Evolutionary conservation across 2,113 vertebrate genomes (phyloP).

Genomic region (Leptocoma aspasia): DNA sequence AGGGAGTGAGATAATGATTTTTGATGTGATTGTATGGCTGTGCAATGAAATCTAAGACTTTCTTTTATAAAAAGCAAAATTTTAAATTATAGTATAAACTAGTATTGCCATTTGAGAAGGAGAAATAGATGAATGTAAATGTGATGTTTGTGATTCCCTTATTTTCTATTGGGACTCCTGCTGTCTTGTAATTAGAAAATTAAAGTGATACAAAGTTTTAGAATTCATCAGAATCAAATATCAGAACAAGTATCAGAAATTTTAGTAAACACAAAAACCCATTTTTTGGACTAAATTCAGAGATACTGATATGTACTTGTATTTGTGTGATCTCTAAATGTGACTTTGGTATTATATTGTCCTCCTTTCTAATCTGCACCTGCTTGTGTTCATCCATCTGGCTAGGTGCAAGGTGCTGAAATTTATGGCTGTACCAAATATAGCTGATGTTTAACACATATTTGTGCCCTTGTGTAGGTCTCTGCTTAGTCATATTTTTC

Average conservation of each 20-base stretch:
- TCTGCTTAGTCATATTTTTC: conserved; percentile 31
- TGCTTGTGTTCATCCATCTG: neutral
- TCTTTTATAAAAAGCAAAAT: neutral
- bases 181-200: neutral
- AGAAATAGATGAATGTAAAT: neutral
- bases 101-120: neutral
- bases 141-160: neutral
- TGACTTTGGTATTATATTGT: neutral
- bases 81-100: neutral
- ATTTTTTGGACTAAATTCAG: neutral
- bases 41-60: neutral
- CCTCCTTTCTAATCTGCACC: neutral
- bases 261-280: neutral
- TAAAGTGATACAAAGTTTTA: neutral
- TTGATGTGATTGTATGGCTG: neutral
- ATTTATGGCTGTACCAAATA: neutral
- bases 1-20: neutral
- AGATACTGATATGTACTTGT: neutral
- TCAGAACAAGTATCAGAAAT: neutral
- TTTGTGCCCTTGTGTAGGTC: neutral
- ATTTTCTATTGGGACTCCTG: neutral
- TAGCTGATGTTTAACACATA: neutral
- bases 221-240: neutral
- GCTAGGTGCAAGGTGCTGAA: neutral
- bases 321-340: neutral